These are phyloP conservation scores for Aldrovandia affinis DNA, from an alignment of 2,797 vertebrate species.

Conservation along the genomic window DNA sequence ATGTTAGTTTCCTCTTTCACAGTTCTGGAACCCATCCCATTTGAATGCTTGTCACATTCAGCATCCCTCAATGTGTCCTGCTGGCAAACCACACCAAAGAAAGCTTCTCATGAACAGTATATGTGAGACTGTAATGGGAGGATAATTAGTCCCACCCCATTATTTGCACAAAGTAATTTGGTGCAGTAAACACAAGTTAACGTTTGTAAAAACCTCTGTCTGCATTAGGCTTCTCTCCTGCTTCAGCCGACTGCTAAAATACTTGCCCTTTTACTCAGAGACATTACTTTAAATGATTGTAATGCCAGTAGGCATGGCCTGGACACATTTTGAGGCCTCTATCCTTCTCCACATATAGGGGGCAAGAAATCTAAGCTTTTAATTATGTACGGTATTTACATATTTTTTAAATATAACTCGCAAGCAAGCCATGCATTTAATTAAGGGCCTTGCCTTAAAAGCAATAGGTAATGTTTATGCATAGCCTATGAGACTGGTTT, in stretches of 20 bases:
- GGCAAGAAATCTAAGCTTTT: conserved; percentile 31
- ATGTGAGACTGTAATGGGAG: conserved; percentile 39
- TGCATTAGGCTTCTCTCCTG: conserved; percentile 43
- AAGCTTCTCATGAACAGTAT: background rate
- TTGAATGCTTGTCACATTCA: background rate
- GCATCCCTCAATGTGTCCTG: background rate
- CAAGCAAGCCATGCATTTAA: conserved; percentile 41
- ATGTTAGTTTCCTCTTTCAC: background rate
- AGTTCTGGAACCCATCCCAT: background rate
- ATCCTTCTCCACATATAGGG: conserved; percentile 41
- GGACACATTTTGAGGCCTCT: conserved; percentile 45
- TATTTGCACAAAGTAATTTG: conserved; percentile 49
- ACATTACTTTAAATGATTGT: conserved; percentile 57
- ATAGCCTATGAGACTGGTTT: background rate
- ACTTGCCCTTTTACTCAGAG: conserved; percentile 54
- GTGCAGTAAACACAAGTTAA: conserved; percentile 53
- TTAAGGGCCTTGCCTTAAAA: conserved; percentile 34
- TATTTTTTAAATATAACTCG: conserved; percentile 53
- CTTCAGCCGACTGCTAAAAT: conserved; percentile 49
- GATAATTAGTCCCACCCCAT: conserved; percentile 51
- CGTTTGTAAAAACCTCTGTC: conserved; percentile 43
- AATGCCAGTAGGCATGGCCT: conserved; percentile 42
- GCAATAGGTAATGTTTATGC: conserved; percentile 31
- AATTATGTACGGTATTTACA: conserved; percentile 44
- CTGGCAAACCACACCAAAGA: background rate